Evolutionary conservation across 2,113 vertebrate species (phyloP), one percentile per base, ranked within the genome.

Genomic region (Colius striatus): DNA sequence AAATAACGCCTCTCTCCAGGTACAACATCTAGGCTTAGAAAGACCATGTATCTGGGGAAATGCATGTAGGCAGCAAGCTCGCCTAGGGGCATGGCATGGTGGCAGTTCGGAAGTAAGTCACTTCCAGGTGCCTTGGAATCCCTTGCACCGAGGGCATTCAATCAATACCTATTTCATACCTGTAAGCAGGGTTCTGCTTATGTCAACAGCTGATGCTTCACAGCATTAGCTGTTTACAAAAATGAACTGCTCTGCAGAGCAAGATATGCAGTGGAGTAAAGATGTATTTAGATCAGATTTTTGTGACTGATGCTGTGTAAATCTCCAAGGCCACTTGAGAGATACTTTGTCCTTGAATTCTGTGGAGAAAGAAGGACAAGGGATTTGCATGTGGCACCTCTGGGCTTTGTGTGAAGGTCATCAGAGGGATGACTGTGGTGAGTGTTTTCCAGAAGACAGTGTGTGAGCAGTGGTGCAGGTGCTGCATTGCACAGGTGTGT

Each of bases 241-340:
- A 91, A 60, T 47, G 38, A 87, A 38, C 63, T 80, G 51, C 27
- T 16, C 57, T 63, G 73, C 47, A 36, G 53, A 60, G 47, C 26
- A 73, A 84, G 65, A 70, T 47, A 25, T 2, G 11, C 0, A 2
- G 22, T 13, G 21, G 34, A 84, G 41, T 29, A n/a, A 63, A 53
- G 62, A 70, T 53, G 30, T 82, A 0, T 80, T 90, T 32, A 74
- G 53, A 45, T 10, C 6, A 4, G 48, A n/a, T 25, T 74, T 67
- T 65, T 27, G 12, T 65, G 43, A 22, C 72, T 55, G 71, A 36
- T 83, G 62, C 81, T 63, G 5, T 27, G 21, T 17, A 74, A 87
- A 88, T 57, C 26, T 34, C 29, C 0, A 0, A 81, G 72, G 68
- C 38, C 57, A 16, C 78, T 61, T 0, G 0, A 45, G 72, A 75